Conservation (phyloP, 2,113 vertebrate genomes). For the Hyperopisus bebe region DNA sequence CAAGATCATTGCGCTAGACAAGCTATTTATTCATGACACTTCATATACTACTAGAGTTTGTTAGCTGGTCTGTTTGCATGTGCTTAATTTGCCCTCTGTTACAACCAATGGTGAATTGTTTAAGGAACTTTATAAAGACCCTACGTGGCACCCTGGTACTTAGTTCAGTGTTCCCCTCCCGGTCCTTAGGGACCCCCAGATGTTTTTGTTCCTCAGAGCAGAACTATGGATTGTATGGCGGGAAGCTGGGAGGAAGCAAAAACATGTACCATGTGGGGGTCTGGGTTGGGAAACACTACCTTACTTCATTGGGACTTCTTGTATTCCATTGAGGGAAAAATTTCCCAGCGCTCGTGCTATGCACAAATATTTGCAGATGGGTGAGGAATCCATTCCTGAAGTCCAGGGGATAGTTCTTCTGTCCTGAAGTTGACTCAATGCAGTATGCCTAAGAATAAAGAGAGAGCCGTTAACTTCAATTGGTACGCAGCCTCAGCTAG, state of each 20-base stretch:
- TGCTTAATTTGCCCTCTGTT: background rate
- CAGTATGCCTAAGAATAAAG: background rate
- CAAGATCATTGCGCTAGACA: background rate
- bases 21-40: background rate
- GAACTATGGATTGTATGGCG: background rate
- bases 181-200: background rate
- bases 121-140: conserved; percentile 1
- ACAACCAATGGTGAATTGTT: background rate
- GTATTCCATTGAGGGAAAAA: background rate
- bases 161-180: background rate
- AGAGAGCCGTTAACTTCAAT: background rate
- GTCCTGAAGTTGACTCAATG: background rate
- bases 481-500: background rate
- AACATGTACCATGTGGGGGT: background rate
- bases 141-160: background rate
- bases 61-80: background rate
- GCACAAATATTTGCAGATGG: background rate
- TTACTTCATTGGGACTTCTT: background rate
- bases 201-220: background rate
- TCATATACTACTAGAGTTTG: background rate
- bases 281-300: background rate
- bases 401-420: background rate
- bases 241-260: background rate
- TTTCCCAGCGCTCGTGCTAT: background rate
- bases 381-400: background rate